Evolutionary conservation across 2,113 vertebrate genomes (phyloP).

Genomic region (Sceloporus tristichus): DNA sequence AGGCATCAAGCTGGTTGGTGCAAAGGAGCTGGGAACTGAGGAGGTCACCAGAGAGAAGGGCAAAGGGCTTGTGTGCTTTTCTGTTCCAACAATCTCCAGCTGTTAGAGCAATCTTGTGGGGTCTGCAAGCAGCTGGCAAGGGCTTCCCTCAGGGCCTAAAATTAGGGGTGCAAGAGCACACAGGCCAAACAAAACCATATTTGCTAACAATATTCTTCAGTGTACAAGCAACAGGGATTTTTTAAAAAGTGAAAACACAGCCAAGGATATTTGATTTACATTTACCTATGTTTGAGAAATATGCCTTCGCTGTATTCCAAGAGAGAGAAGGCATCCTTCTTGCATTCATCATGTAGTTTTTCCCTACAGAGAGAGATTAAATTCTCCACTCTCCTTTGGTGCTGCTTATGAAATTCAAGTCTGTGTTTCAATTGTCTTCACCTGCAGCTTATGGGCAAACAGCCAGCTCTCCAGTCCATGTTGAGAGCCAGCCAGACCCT

Average conservation of each 20-base stretch:
- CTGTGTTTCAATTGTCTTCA: neutral
- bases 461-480: neutral
- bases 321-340: neutral
- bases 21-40: neutral
- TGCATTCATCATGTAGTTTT: neutral
- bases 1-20: neutral
- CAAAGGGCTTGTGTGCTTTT: neutral
- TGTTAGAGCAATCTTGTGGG: neutral
- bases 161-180: neutral
- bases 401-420: constrained; percentile 18
- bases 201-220: neutral
- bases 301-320: neutral
- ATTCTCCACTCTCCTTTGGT: neutral
- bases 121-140: neutral
- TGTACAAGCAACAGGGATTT: neutral
- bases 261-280: neutral
- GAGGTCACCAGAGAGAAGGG: neutral
- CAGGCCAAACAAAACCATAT: neutral
- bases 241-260: neutral
- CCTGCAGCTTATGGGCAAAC: neutral
- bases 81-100: neutral
- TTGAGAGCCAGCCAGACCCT: neutral
- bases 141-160: neutral
- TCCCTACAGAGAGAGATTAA: neutral
- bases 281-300: neutral